Conservation (phyloP, 2,113 vertebrate genomes). For the Trochalopteron elliotii region DNA sequence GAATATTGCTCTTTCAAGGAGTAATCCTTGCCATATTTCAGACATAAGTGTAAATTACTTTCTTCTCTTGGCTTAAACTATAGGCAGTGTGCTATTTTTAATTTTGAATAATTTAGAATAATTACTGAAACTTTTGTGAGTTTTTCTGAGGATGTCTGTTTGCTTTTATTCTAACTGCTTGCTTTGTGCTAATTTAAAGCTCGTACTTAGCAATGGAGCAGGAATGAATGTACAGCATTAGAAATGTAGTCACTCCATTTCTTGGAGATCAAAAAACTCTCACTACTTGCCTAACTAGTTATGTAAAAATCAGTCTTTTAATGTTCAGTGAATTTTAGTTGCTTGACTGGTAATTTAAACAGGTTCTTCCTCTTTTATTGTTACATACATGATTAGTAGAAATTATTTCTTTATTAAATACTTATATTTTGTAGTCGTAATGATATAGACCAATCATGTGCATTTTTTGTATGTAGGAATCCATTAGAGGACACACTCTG, state of each 20-base stretch:
- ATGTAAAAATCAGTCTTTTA: neutral
- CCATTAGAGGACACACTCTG: constrained; percentile 84
- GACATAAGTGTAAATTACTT: neutral
- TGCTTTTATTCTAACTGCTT: neutral
- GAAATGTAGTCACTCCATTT: neutral
- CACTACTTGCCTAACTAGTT: constrained; percentile 2
- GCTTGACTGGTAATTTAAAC: constrained; percentile 29
- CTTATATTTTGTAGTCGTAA: constrained; percentile 71
- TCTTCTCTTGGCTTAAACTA: neutral
- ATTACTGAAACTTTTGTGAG: neutral
- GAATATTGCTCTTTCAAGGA: neutral
- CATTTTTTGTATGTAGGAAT: constrained; percentile 83
- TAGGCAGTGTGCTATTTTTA: neutral
- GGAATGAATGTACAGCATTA: neutral
- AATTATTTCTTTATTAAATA: constrained; percentile 67
- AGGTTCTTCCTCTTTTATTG: constrained; percentile 41
- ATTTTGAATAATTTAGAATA: neutral
- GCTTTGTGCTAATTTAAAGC: neutral
- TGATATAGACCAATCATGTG: constrained; percentile 82
- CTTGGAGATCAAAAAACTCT: neutral
- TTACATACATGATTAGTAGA: constrained; percentile 55
- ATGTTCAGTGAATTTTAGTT: neutral
- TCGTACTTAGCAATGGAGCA: neutral
- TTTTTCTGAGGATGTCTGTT: neutral
- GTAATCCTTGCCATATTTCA: neutral